Evolutionary conservation across 2,888 invertebrate species (phyloP), one percentile per base, ranked within the genome.

Genomic region (Chydorus sphaericus): DNA sequence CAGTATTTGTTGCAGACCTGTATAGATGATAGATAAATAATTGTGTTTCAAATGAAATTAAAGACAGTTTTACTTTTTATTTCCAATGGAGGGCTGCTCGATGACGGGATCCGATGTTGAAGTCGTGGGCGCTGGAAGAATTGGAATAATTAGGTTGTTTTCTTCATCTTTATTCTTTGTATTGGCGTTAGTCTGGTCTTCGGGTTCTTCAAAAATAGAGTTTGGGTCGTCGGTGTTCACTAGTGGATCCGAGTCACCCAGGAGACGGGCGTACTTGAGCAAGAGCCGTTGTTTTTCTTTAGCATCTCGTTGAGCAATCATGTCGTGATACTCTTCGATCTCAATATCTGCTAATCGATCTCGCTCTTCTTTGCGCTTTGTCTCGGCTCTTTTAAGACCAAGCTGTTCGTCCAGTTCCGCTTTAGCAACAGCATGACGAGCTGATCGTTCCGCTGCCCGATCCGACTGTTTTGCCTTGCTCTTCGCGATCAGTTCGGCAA

Each of bases 351-450:
- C n/a, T 10, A 33, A 16, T 14, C n/a, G 33, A 2, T 52, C 52
- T 36, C 36, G 18, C 18, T 52, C 18, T 23, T 10, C 36, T 36
- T 52, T 31, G 11, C 36, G 33, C 6, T 11, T 36, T 36, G 23
- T 33, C 10, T 33, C 52, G 10, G n/a, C 23, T 26, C 52, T 33
- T 36, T 52, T 52, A 16, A 33, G 33, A 14, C 36, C 37, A 14
- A 52, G n/a, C 52, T 52, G 52, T 11, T 52, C 33, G 23, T 52
- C 52, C 20, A 52, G 33, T 10, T 52, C 31, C 14, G 33, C 52
- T 16, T 31, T 52, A 16, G 31, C 52, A 23, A 36, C 29, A 1
- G 52, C 52, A 33, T 14, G 26, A 20, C 52, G 33, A 5, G 36
- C 52, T 8, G 16, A 14, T 16, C 52, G 33, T 33, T 52, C 8